Evolutionary conservation across 2,797 vertebrate genomes (phyloP).

Genomic region (Perodicticus potto): DNA sequence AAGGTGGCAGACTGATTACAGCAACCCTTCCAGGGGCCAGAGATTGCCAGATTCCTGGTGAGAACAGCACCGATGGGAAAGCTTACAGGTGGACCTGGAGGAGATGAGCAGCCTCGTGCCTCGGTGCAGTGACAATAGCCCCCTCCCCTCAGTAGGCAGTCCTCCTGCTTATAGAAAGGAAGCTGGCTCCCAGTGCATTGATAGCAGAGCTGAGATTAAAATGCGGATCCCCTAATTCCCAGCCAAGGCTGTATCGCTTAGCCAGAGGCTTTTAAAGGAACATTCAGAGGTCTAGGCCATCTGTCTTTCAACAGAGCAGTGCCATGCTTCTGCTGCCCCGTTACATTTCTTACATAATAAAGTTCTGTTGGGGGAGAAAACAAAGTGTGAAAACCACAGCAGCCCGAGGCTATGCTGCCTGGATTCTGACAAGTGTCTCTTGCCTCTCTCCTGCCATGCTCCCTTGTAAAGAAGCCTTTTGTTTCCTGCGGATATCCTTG

Average conservation of each 20-base stretch:
- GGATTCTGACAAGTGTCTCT: constrained; percentile 77
- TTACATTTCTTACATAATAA: background rate
- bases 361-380: background rate
- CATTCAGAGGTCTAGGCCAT: background rate
- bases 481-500: constrained; percentile 85
- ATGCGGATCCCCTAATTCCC: background rate
- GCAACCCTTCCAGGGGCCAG: background rate
- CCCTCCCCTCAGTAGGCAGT: accelerated
- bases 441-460: background rate
- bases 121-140: background rate
- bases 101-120: background rate
- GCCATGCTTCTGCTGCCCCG: background rate
- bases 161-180: background rate
- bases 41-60: background rate
- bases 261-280: background rate
- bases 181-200: background rate
- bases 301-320: background rate
- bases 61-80: background rate
- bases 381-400: background rate
- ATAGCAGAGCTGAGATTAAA: constrained; percentile 6
- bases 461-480: constrained; percentile 84
- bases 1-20: background rate
- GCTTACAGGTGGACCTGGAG: background rate
- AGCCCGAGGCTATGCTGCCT: background rate
- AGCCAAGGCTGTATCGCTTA: background rate